These are phyloP conservation scores for Drosophila melanica DNA, from an alignment of 1,140 invertebrate genomes.

Conservation along the genomic window DNA sequence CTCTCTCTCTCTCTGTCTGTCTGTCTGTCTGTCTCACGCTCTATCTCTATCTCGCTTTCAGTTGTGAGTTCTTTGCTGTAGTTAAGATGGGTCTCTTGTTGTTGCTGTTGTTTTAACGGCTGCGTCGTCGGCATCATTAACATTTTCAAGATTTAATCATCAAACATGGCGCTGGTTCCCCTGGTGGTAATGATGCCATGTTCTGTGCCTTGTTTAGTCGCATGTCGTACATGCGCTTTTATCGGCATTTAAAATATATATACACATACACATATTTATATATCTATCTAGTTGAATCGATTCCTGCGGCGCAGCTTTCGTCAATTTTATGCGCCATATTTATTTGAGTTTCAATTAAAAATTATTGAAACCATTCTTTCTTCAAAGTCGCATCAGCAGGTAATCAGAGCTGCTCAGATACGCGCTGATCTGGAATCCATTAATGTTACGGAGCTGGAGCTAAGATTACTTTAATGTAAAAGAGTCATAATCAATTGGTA, in stretches of 20 bases:
- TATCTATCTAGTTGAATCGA: background rate
- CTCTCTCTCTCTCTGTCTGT: background rate
- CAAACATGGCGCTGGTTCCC: conserved; percentile 73
- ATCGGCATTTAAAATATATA: conserved; percentile 71
- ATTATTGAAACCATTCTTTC: background rate
- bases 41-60: conserved; percentile 5
- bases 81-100: conserved; percentile 13
- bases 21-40: background rate
- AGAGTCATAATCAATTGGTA: conserved; percentile 7
- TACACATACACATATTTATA: conserved; percentile 6
- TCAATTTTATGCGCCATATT: conserved; percentile 47
- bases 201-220: conserved; percentile 76
- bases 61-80: conserved; percentile 30
- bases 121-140: conserved; percentile 75
- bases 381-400: conserved; percentile 4
- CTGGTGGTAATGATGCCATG: conserved; percentile 79
- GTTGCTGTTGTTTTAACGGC: conserved; percentile 61
- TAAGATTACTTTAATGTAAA: background rate
- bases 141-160: conserved; percentile 82
- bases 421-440: background rate
- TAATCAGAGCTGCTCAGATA: conserved; percentile 11
- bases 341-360: conserved; percentile 38
- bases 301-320: conserved; percentile 35
- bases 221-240: conserved; percentile 82
- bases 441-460: background rate